Conservation (phyloP, 2,888 invertebrate species). For the Hetaerina titia region DNA sequence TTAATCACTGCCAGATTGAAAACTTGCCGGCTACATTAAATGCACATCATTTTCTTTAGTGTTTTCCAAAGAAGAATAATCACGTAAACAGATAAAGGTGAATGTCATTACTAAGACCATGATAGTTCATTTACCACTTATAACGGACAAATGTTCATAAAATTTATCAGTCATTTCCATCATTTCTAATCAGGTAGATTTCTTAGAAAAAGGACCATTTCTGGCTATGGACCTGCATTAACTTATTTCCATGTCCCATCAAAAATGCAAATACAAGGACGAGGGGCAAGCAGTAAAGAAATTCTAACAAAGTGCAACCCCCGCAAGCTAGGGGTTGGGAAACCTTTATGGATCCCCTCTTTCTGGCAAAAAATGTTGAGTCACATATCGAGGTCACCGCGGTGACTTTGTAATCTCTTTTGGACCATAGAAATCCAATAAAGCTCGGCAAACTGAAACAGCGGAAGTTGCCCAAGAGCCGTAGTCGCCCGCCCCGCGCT, state of each 20-base stretch:
- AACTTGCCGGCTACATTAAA: no score
- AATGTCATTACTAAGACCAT: no score
- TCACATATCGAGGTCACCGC: slow-evolving; percentile 36
- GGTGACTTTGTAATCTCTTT: slow-evolving; percentile 54
- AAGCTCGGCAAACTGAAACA: slow-evolving; percentile 36
- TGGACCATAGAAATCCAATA: slow-evolving; percentile 48
- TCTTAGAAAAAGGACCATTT: no score
- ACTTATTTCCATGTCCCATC: background rate
- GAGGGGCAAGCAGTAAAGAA: background rate
- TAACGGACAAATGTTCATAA: no score
- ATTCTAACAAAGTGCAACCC: background rate
- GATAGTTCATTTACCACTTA: no score
- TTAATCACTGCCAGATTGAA: no score
- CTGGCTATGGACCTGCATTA: no score
- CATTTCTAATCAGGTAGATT: no score
- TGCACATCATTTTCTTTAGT: no score
- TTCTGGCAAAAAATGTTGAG: slow-evolving; percentile 34
- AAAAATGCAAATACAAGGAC: background rate
- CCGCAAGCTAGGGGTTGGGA: background rate
- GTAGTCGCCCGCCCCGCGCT: background rate
- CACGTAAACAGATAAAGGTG: no score
- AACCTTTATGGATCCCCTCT: slow-evolving; percentile 33
- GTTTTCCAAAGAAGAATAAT: no score
- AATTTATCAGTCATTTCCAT: no score
- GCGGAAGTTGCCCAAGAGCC: slow-evolving; percentile 41